phyloP scores from a whole-genome alignment of 2,797 vertebrate species.

The Clarias pachynema region DNA sequence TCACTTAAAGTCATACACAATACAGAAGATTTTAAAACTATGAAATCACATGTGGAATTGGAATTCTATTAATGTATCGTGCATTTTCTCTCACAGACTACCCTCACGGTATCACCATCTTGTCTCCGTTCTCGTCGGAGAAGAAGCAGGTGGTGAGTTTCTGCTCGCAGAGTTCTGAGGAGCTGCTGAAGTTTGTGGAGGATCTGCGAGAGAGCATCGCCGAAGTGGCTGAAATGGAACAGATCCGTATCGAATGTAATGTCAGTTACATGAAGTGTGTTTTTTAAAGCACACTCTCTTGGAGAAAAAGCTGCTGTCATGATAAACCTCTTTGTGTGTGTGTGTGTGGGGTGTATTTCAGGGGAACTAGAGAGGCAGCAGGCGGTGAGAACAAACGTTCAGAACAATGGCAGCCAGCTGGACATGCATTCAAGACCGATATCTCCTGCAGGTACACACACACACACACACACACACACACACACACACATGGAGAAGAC shows the following conservation, averaged over 20 bases:
- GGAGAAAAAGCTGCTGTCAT: not conserved
- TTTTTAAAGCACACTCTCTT: constrained; percentile 19
- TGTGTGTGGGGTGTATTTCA: constrained; percentile 60
- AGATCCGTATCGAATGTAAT: constrained; percentile 99
- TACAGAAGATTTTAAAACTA: too few relatives aligned
- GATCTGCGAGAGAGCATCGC: constrained; percentile 96
- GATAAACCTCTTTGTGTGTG: constrained; percentile 27
- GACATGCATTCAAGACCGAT: constrained; percentile 84
- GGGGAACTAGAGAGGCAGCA: constrained; percentile 97
- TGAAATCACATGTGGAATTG: too few relatives aligned
- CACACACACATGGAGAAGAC: not conserved
- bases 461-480: constrained; percentile 48
- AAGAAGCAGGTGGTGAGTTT: constrained; percentile 97
- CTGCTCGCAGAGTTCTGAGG: constrained; percentile 92
- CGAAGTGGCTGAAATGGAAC: constrained; percentile 98
- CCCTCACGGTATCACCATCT: constrained; percentile 92
- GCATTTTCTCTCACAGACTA: constrained; percentile 78
- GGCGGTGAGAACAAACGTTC: constrained; percentile 83
- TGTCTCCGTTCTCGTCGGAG: constrained; percentile 93
- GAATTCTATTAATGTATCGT: not conserved
- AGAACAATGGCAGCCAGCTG: constrained; percentile 86
- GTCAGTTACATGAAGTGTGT: constrained; percentile 68
- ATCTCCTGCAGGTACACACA: constrained; percentile 74
- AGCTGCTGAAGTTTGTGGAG: constrained; percentile 96
- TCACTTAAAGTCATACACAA: not conserved